Conservation (phyloP, 2,113 vertebrate genomes). For the Mormoops blainvillei region DNA sequence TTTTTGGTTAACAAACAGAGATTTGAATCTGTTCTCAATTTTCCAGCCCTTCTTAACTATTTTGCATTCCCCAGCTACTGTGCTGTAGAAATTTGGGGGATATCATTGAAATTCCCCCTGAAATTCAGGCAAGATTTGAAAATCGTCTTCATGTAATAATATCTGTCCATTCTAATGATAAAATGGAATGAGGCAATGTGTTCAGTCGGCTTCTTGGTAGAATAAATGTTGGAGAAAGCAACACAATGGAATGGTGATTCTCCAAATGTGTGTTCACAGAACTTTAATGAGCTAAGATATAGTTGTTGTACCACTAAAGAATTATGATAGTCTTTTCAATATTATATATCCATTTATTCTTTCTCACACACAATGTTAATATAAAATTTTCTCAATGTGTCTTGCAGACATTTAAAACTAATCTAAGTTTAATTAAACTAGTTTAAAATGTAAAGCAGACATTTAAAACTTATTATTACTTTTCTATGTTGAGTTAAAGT, state of each 20-base stretch:
- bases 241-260: background rate
- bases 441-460: background rate
- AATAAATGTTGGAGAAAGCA: background rate
- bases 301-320: background rate
- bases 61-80: background rate
- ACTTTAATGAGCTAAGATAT: background rate
- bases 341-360: background rate
- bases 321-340: background rate
- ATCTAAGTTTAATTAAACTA: background rate
- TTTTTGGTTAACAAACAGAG: background rate
- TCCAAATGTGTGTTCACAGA: background rate
- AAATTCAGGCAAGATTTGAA: conserved; percentile 14
- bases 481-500: background rate
- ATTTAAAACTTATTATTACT: background rate
- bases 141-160: background rate
- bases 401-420: background rate
- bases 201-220: background rate
- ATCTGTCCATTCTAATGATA: background rate
- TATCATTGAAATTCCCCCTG: background rate
- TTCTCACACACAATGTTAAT: background rate
- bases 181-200: background rate
- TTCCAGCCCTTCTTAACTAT: background rate
- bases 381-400: background rate
- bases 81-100: background rate
- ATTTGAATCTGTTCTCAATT: background rate